Conservation (phyloP, 1,140 invertebrate species). For the Zaprionus davidi region DNA sequence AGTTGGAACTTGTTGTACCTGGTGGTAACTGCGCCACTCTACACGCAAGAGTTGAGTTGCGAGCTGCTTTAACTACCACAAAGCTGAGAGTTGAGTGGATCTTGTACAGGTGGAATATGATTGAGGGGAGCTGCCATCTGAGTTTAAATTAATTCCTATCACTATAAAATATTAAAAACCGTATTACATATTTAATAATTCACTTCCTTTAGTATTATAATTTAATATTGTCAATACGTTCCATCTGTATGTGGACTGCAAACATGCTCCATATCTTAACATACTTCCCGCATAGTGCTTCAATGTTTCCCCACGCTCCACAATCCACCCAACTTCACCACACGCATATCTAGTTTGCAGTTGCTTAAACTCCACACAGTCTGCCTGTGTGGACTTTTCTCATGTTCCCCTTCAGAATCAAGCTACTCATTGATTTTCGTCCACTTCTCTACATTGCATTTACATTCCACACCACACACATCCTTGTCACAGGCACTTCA, state of each 20-base stretch:
- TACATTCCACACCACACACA: neutral
- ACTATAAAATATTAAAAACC: neutral
- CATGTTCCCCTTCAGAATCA: conserved; percentile 7
- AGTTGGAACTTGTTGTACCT: neutral
- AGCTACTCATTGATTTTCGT: conserved; percentile 8
- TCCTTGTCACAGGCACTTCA: conserved; percentile 12
- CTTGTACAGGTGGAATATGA: neutral
- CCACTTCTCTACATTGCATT: neutral
- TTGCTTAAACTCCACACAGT: conserved; percentile 3
- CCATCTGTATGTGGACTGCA: neutral
- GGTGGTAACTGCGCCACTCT: neutral
- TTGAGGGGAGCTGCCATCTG: neutral
- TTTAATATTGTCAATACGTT: no score
- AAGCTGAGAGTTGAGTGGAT: conserved; percentile 9
- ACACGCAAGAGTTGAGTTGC: conserved; percentile 10
- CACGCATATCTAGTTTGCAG: conserved; percentile 12
- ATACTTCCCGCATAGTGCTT: neutral
- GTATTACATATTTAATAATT: neutral
- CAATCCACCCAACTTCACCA: neutral
- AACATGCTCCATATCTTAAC: neutral
- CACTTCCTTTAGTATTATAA: neutral
- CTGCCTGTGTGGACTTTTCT: neutral
- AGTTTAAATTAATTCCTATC: no score
- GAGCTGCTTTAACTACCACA: neutral
- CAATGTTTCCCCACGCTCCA: neutral